Conservation (phyloP, 2,113 vertebrate genomes). For the Aplodontia rufa region DNA sequence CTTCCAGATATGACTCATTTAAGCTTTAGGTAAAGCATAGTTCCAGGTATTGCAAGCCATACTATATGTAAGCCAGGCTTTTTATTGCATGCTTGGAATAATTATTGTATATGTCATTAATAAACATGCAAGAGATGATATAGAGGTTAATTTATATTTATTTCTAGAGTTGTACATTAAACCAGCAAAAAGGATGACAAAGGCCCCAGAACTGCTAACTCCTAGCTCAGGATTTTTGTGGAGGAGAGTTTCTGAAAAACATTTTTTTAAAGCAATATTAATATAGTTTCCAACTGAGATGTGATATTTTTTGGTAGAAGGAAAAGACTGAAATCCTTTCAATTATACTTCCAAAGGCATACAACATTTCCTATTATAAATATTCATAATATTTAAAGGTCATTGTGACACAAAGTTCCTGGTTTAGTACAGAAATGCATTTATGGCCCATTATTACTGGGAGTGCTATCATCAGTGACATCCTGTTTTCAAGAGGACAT, state of each 20-base stretch:
- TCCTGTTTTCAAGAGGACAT: not conserved
- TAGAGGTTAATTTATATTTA: not conserved
- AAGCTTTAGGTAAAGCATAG: not conserved
- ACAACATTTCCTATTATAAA: conserved; percentile 15
- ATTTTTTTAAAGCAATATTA: not conserved
- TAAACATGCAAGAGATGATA: not conserved
- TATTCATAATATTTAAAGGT: conserved; percentile 37
- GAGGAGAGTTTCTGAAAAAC: not conserved
- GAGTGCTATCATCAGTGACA: not conserved
- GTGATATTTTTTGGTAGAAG: not conserved
- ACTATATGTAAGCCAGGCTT: no score
- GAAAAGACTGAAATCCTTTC: conserved; percentile 3
- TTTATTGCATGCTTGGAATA: not conserved
- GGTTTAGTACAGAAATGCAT: conserved; percentile 11
- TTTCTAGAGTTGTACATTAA: not conserved
- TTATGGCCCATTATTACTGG: not conserved
- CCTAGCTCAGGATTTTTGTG: not conserved
- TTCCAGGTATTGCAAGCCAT: not conserved
- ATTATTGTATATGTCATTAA: not conserved
- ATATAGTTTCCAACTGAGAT: not conserved
- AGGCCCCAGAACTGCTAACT: not conserved
- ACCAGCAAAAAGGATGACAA: not conserved
- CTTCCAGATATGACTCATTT: not conserved
- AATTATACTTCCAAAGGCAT: conserved; percentile 1
- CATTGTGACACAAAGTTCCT: not conserved